Base-by-base conservation (phyloP, 2,888 invertebrate genomes). In the Cataglyphis cursor region DNA sequence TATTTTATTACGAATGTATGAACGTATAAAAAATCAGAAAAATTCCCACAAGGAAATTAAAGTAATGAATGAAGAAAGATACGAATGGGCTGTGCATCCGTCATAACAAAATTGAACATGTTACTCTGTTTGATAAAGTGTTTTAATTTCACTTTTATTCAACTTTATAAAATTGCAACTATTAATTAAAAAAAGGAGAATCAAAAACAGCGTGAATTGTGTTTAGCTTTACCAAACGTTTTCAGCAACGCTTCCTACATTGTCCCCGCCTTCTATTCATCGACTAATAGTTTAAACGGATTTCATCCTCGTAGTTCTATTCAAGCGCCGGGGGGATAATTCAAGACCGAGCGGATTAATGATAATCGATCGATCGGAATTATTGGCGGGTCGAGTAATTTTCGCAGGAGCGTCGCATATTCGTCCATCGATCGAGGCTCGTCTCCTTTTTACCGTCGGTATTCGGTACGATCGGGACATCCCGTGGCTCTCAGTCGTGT, bases 401-500 rank as follows among this genome's bases (percentile, higher is more conserved):
- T 88, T 88, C 74, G 83, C 85, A 81, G 80, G 64, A 44, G 38
- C 61, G 72, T 28, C 57, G 48, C 66, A 48, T 48, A 31, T 87
- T 72, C 80, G 73, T 59, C 80, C 65, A 21, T 59, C 80, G 59
- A 57, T 59, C 70, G 41, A 35, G 35, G 73, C 66, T 75, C 83
- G 85, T 83, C 82, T 82, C 66, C 73, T 85, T 89, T 85, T 83
- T 85, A 80, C 70, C 80, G 35, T 65, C 68, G 84, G 86, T 82
- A 74, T 85, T 88, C 83, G 84, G 66, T 84, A 83, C 83, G 89
- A 90, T 90, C 88, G 88, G 81, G 88, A 90, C 86, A 90, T 86
- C 88, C 87, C 62, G 87, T 83, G 87, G 88, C 85, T 89, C 83
- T 90, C 87, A 84, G 87, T 85, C 90, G 68, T 85, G 91, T 90